A percentile compares a stretch with the other conserved stretches of the same genome.
Conservation (phyloP, 2,797 vertebrate species). For the Eidolon dupreanum region DNA sequence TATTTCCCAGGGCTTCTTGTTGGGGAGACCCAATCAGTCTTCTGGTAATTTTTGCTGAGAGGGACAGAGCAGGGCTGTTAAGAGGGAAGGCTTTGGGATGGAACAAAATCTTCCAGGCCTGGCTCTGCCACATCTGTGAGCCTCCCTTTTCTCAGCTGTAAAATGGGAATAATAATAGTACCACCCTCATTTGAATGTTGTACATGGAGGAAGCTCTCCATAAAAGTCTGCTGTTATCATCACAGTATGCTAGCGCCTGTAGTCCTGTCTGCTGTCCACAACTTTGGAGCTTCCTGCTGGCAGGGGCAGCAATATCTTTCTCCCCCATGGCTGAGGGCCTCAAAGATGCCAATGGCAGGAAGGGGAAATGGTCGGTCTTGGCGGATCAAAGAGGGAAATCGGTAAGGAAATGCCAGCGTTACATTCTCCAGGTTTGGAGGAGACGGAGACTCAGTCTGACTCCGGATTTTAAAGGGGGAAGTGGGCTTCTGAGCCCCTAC, state of each 20-base stretch:
- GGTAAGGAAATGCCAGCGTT: background rate
- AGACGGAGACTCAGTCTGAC: background rate
- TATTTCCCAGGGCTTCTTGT: background rate
- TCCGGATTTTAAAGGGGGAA: slow-evolving; percentile 8
- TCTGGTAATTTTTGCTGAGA: background rate
- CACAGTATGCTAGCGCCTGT: background rate
- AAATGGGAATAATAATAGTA: slow-evolving; percentile 49
- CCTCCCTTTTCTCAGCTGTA: slow-evolving; percentile 27
- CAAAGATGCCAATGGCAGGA: background rate
- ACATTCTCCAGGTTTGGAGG: background rate
- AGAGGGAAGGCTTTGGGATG: slow-evolving; percentile 39
- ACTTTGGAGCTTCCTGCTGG: background rate
- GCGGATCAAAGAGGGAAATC: background rate
- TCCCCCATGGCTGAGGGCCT: background rate
- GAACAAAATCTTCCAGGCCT: slow-evolving; percentile 11
- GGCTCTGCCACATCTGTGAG: background rate
- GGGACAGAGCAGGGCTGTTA: background rate
- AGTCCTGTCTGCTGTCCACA: background rate
- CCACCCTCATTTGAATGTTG: background rate
- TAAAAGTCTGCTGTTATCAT: slow-evolving; percentile 10
- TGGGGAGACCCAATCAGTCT: background rate
- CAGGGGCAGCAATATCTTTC: background rate
- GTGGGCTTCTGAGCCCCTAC: background rate
- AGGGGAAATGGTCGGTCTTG: background rate
- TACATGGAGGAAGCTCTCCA: background rate